Base-by-base conservation (phyloP, 2,888 invertebrate species). In the Cabera pusaria region DNA sequence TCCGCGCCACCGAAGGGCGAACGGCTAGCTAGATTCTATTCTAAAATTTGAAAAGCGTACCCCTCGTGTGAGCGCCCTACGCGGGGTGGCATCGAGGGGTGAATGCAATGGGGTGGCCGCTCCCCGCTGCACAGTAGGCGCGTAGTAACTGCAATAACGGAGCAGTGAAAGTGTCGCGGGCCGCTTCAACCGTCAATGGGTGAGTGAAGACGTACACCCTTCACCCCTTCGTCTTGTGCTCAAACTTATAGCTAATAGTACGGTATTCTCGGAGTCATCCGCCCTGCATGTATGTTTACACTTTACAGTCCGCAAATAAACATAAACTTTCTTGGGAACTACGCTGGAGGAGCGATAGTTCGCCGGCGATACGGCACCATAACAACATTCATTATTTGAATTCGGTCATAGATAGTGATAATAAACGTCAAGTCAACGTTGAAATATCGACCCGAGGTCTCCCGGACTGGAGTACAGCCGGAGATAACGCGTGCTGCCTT, bases 81-180 rank as follows among this genome's bases (percentile, higher is more conserved):
- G 65, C 66, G 65, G 69, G 72, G 71, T 59, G 72, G 78, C 59
- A 45, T 44, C 58, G 67, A 74, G 80, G 81, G 84, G 83, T 72
- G 81, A 71, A 69, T 83, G 86, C 86, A 85, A 64, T 74, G 77
- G 86, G 85, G 81, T 76, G 81, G 35, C 49, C 47, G 52, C 52
- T 71, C 71, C 73, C 76, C 72, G 69, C 59, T 75, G 78, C 74
- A 75, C 75, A 69, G 77, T 86, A 86, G 87, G 87, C 87, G 86
- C 86, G 85, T 85, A 87, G 85, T 87, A 79, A 79, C 84, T 85
- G 87, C 86, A 86, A 85, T 86, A 87, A 82, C 87, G 80, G 85
- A 80, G 83, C 78, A 88, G 87, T 87, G 87, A 88, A 88, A 88
- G 87, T 88, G 87, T 88, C 87, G 86, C 83, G 85, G 82, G 74